Percentiles rank a stretch among this genome's conserved stretches.
Conservation (phyloP, 2,797 vertebrate species). For the Hoplostethus atlanticus region DNA sequence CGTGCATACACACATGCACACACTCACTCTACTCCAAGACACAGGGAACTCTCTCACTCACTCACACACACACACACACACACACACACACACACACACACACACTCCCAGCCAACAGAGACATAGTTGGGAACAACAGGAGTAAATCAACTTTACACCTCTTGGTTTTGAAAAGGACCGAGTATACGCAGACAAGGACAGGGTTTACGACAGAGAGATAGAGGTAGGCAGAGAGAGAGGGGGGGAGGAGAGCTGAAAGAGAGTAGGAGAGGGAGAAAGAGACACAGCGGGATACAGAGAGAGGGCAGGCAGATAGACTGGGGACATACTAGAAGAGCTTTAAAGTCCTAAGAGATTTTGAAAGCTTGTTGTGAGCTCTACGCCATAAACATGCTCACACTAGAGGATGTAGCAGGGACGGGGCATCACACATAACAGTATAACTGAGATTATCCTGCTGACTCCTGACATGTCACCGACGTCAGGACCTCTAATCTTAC, state of each 20-base stretch:
- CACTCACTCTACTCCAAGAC: too few relatives aligned
- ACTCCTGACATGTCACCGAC: constrained; percentile 24
- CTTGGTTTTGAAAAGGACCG: constrained; percentile 50
- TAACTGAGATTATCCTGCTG: constrained; percentile 2
- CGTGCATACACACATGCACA: neutral
- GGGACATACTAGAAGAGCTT: constrained; percentile 28
- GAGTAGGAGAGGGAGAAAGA: neutral
- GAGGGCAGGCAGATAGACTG: neutral
- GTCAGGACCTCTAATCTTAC: neutral
- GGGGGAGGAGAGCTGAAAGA: neutral
- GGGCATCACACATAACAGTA: too few relatives aligned
- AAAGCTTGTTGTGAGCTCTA: constrained; percentile 6
- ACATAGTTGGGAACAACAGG: constrained; percentile 27
- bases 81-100: constrained; percentile 7
- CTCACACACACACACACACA: constrained; percentile 4
- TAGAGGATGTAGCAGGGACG: neutral
- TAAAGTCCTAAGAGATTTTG: constrained; percentile 5
- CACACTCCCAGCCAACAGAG: constrained; percentile 29
- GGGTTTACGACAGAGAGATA: constrained; percentile 37
- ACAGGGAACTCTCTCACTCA: too few relatives aligned
- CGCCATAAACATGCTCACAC: constrained; percentile 24
- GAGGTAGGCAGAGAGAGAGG: neutral
- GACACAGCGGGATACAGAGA: neutral
- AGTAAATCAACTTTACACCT: constrained; percentile 70
- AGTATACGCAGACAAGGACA: constrained; percentile 47